Conservation (phyloP, 2,113 vertebrate genomes). For the Panthera uncia region DNA sequence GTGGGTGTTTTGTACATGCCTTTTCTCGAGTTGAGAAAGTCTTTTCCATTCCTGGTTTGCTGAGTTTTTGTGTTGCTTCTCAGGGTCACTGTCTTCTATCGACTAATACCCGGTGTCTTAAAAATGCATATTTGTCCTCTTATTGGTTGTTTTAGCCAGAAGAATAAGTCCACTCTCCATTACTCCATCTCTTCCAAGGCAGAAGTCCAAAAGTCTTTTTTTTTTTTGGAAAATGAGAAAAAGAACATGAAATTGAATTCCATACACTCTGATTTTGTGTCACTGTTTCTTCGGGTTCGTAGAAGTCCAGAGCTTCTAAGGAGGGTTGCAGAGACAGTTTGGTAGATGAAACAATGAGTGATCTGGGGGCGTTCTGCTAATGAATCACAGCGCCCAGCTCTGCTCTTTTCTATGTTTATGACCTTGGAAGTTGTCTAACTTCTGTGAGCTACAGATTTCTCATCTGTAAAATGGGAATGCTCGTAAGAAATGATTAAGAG, state of each 20-base stretch:
- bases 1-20: not conserved
- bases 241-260: not conserved
- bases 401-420: not conserved
- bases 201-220: not conserved
- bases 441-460: not conserved
- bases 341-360: not conserved
- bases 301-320: not conserved
- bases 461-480: not conserved
- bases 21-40: not conserved
- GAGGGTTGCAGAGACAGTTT: not conserved
- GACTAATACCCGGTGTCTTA: not conserved
- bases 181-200: not conserved
- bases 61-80: not conserved
- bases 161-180: not conserved
- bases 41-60: not conserved
- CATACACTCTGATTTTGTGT: not conserved
- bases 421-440: not conserved
- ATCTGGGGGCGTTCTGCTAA: not conserved
- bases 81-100: not conserved
- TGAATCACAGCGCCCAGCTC: not conserved
- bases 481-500: not conserved
- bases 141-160: not conserved
- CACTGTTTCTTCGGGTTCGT: not conserved
- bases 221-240: not conserved
- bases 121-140: not conserved